Evolutionary conservation across 2,888 invertebrate species (phyloP), one percentile per base, ranked within the genome.

Genomic region (Drosophila ezoana): DNA sequence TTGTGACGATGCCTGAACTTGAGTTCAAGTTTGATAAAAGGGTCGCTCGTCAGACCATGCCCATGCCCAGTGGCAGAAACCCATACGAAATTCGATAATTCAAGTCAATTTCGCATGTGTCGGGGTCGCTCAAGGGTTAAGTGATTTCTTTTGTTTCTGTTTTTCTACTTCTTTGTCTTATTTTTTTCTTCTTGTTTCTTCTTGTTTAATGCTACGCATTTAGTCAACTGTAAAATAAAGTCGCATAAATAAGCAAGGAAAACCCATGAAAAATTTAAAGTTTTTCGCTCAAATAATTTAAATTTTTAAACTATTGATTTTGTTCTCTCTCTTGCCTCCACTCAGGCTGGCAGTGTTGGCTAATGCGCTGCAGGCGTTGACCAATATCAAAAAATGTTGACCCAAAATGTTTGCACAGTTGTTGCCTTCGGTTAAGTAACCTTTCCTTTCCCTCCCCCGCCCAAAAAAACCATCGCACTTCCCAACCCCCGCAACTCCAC

Each of bases 31-130:
- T 85, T 76, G 71, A 69, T 83, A 82, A 86, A 86, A 86, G 86
- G 86, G 76, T 76, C 86, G 80, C 58, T 41, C 58, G 53, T 59
- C 63, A 70, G 62, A 72, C 77, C 66, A 60, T 66, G 72, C 52
- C 72, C 65, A 60, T 49, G 57, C 52, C 66, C 66, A 62, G 68
- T 54, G 60, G 61, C 58, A 62, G 72, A 68, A 8, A 59, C 60
- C 64, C 67, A 67, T 65, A 53, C 72, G 66, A 79, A 85, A 85
- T 82, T 85, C 82, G 82, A 82, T 79, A 82, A 82, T 82, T 82
- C 84, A 86, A 82, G 86, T 82, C 83, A 77, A 82, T 82, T 85
- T 79, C 78, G 81, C 74, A 84, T 82, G 82, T 85, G 79, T 85
- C 79, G 85, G 72, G 85, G 76, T 85, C 68, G 85, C 72, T 75